Evolutionary conservation across 2,797 vertebrate genomes (phyloP), one percentile per base, ranked within the genome.

Genomic region (Discoglossus pictus): DNA sequence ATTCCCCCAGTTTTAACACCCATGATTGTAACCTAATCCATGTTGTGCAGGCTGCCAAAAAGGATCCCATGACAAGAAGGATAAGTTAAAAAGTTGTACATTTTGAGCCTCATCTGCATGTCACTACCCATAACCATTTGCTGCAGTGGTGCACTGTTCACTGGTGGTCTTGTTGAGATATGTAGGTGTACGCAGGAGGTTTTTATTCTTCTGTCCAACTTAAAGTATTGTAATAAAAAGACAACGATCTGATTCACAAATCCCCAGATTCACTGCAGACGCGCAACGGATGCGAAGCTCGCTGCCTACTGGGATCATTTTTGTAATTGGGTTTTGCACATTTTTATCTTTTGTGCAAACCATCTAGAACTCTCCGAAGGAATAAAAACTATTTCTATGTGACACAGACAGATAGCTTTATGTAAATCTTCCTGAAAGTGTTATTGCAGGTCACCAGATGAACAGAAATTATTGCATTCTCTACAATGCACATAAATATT

Each of bases 391-490:
- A 27, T 66, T n/a, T 66, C 35, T 39, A n/a, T 20, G 27, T 38
- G 52, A 58, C 21, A 50, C 17, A 48, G 52, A 58, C 40, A 15
- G 21, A 21, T 39, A 18, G 34, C 27, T 59, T 42, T 51, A 59
- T 68, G 65, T 60, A 50, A 50, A 61, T 47, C 48, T 38, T 35
- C 34, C n/a, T 59, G 20, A 21, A 67, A 50, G 65, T 50, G 54
- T 67, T 67, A 50, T 50, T 59, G 27, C 20, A 27, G 54, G 55
- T 68, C 64, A 68, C 55, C 24, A 43, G 44, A 51, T 60, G 55
- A 68, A 24, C 35, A 51, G 36, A 11, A 67, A 51, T 67, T 31
- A 66, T 50, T 58, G 23, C 43, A 21, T 60, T 60, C 36, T 51
- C 12, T 50, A 51, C 24, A 42, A 48, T 40, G 20, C 34, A 23